Base-by-base conservation (phyloP, 2,113 vertebrate genomes). In the Girardinichthys multiradiatus region DNA sequence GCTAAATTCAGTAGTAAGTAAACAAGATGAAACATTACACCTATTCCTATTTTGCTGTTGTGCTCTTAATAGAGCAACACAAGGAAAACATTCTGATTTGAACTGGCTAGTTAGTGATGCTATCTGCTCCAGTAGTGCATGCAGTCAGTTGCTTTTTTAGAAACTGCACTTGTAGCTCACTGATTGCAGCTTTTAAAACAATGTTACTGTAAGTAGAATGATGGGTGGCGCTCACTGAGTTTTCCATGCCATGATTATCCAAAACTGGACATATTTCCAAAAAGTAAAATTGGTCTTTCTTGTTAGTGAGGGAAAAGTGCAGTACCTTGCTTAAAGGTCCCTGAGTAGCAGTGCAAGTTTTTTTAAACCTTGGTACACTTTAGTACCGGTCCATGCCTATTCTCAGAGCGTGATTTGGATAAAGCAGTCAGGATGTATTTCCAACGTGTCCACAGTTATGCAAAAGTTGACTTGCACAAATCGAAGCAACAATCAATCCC, bases 391-490 rank as follows among this genome's bases (percentile, higher is more conserved):
- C 58, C 29, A 17, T 29, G 48, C 48, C 48, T 54, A 54, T 45
- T 19, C 12, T 45, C n/a, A 27, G 17, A 60, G 35, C 51, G 80
- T 71, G 75, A 79, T 76, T 57, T 12, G 31, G 57, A 61, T 30
- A 61, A 35, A 63, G 17, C n/a, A 24, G 10, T 79, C 58, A 1
- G 10, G 12, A 24, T 31, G 66, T 62, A 68, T 64, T 68, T 62
- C 8, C n/a, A 28, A 35, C 61, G 29, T 70, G 57, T 76, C 45
- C 35, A 64, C 77, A 30, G 11, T 64, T 57, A 68, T 82, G 66
- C 35, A 69, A 80, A 71, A 64, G 71, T 72, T 33, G 37, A 62
- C 58, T 66, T 64, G 39, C 57, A 31, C 35, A 65, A 54, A 66
- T 60, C 10, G 21, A 37, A 39, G 45, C 48, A 72, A 27, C 57